Evolutionary conservation across 2,797 vertebrate genomes (phyloP).

Genomic region (Arctocebus calabarensis): DNA sequence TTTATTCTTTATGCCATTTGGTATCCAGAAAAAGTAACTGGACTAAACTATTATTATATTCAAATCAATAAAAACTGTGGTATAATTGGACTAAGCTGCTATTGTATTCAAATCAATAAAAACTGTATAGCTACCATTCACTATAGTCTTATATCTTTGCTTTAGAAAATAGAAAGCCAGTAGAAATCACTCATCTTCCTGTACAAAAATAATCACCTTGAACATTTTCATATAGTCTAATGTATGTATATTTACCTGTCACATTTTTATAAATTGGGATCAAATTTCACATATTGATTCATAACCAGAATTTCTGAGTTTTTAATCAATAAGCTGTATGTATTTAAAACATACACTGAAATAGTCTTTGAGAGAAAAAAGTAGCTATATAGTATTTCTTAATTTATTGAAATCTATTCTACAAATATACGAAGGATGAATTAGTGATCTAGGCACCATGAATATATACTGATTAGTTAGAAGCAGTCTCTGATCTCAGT

Average conservation of each 20-base stretch:
- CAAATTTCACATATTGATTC: slow-evolving; percentile 30
- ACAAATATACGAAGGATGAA: neutral
- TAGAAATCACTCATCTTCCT: neutral
- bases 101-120: slow-evolving; percentile 45
- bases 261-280: slow-evolving; percentile 13
- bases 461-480: neutral
- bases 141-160: neutral
- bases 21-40: slow-evolving; percentile 49
- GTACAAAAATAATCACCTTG: neutral
- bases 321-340: neutral
- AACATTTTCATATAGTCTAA: neutral
- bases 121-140: neutral
- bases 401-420: neutral
- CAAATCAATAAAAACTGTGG: slow-evolving; percentile 22
- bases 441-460: too few relatives aligned
- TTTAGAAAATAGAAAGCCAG: slow-evolving; percentile 44
- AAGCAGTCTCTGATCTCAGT: neutral
- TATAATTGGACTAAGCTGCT: neutral
- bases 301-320: neutral
- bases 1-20: neutral
- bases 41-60: slow-evolving; percentile 17
- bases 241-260: neutral
- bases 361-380: slow-evolving; percentile 19
- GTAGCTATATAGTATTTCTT: neutral
- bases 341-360: slow-evolving; percentile 15